These are phyloP conservation scores for Protonibea diacanthus DNA, from an alignment of 2,797 vertebrate genomes.

Conservation along the genomic window DNA sequence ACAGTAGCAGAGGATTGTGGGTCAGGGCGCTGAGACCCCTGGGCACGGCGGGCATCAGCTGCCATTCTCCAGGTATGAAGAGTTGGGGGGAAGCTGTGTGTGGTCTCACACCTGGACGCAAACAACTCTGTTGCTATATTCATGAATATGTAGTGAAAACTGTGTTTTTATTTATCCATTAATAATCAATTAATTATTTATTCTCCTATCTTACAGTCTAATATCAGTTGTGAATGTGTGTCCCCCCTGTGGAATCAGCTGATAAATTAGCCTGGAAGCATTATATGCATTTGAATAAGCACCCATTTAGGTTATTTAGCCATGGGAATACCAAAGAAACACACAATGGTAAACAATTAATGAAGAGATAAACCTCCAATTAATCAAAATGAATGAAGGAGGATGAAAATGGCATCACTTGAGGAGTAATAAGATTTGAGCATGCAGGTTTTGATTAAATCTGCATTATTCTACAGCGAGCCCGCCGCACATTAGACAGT, in stretches of 20 bases:
- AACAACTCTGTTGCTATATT: background rate
- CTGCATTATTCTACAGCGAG: conserved; percentile 58
- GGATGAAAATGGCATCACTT: conserved; percentile 53
- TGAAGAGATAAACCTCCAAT: conserved; percentile 63
- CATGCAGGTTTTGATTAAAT: conserved; percentile 69
- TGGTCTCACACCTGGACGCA: conserved; percentile 48
- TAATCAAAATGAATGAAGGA: conserved; percentile 66
- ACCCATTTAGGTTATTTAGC: conserved; percentile 67
- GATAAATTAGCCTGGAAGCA: conserved; percentile 69
- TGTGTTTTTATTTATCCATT: conserved; percentile 36
- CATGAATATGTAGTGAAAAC: conserved; percentile 8
- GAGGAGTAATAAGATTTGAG: conserved; percentile 60
- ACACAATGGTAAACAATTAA: conserved; percentile 72
- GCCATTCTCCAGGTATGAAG: conserved; percentile 56
- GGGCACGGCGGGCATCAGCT: conserved; percentile 67
- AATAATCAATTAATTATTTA: conserved; percentile 53
- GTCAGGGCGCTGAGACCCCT: conserved; percentile 61
- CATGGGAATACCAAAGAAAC: conserved; percentile 72
- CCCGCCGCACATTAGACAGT: conserved; percentile 50
- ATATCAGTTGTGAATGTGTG: conserved; percentile 37
- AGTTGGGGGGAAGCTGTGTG: background rate
- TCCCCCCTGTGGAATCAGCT: conserved; percentile 67
- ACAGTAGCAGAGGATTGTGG: conserved; percentile 65
- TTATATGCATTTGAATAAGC: conserved; percentile 74
- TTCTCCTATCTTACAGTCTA: conserved; percentile 37